These are phyloP conservation scores for Eueremaeus valkanovi DNA, from an alignment of 2,888 invertebrate genomes.

Conservation along the genomic window DNA sequence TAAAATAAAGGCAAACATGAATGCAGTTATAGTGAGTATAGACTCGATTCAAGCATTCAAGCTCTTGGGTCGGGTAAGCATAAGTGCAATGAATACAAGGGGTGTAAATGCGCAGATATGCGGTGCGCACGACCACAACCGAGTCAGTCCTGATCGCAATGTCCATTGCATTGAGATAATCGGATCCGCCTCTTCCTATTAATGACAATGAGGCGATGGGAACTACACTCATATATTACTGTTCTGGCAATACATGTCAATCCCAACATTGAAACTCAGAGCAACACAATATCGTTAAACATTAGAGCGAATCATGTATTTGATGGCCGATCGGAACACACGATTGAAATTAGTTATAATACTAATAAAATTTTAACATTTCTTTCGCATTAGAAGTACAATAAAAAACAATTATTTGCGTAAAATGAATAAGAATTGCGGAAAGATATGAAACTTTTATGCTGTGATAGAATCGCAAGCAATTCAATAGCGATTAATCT, in stretches of 20 bases:
- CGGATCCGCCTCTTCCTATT: constrained; percentile 16
- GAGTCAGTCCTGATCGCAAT: constrained; percentile 29
- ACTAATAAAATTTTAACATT: too few relatives aligned
- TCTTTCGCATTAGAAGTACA: too few relatives aligned
- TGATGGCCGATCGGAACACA: constrained; percentile 14
- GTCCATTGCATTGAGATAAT: constrained; percentile 25
- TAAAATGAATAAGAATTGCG: too few relatives aligned
- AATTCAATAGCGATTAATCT: too few relatives aligned
- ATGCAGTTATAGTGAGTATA: constrained; percentile 1
- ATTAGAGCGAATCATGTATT: constrained; percentile 16
- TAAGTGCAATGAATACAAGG: constrained; percentile 19
- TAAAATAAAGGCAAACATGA: constrained; percentile 21
- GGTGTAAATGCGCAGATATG: constrained; percentile 20
- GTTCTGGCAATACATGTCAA: neutral
- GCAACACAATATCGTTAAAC: neutral
- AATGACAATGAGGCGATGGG: constrained; percentile 22
- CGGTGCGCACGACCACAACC: constrained; percentile 14
- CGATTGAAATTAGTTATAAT: too few relatives aligned
- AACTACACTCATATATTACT: too few relatives aligned
- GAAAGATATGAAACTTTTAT: neutral
- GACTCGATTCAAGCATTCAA: constrained; percentile 14
- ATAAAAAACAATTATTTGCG: too few relatives aligned
- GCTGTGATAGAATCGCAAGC: too few relatives aligned
- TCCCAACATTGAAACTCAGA: neutral
- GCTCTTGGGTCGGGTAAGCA: constrained; percentile 32